Conservation (phyloP, 2,113 vertebrate genomes). For the Brachyistius frenatus region DNA sequence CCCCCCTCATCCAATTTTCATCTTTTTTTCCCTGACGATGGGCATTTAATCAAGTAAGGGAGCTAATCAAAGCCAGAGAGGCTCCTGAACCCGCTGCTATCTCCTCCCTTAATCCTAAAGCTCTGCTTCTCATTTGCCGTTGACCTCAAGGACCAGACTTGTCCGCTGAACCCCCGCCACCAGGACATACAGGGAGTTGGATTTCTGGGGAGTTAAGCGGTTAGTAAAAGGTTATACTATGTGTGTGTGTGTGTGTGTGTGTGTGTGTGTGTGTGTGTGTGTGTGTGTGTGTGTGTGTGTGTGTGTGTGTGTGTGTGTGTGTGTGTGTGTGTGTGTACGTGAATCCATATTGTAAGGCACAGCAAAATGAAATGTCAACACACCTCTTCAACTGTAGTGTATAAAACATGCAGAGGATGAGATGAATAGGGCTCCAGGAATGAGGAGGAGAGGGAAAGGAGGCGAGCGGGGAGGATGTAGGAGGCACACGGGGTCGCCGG, state of each 20-base stretch:
- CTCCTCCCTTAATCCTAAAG: constrained; percentile 76
- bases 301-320: constrained; percentile 23
- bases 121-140: constrained; percentile 81
- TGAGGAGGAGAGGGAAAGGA: constrained; percentile 67
- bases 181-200: constrained; percentile 57
- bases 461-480: constrained; percentile 72
- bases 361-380: constrained; percentile 77
- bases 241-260: too few relatives aligned
- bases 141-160: constrained; percentile 76
- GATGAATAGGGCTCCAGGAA: constrained; percentile 76
- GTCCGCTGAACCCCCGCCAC: constrained; percentile 69
- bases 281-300: not conserved
- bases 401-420: constrained; percentile 67
- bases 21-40: constrained; percentile 71
- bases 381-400: constrained; percentile 70
- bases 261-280: too few relatives aligned
- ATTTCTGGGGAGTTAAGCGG: constrained; percentile 46
- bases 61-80: constrained; percentile 83
- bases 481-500: constrained; percentile 71
- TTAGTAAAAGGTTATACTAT: constrained; percentile 64
- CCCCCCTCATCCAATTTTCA: constrained; percentile 73
- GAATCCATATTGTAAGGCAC: constrained; percentile 70
- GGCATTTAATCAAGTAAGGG: constrained; percentile 81
- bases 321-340: constrained; percentile 37
- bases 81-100: constrained; percentile 77